Conservation (phyloP, 2,888 invertebrate genomes). For the Serripes groenlandicus region DNA sequence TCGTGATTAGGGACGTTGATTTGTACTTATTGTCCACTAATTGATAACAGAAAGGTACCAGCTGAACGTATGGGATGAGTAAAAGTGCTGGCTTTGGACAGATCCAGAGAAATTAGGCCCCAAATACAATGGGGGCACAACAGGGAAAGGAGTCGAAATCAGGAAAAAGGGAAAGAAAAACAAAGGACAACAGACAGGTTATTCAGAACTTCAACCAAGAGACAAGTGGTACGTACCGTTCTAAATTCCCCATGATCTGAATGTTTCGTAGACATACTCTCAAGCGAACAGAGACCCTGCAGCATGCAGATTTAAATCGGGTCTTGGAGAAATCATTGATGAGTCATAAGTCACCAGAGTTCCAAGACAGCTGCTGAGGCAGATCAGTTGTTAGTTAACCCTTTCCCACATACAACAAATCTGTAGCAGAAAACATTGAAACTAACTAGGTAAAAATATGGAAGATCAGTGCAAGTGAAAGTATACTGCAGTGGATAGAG, state of each 20-base stretch:
- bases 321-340: slow-evolving; percentile 7
- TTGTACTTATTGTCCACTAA: background rate
- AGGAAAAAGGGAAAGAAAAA: slow-evolving; percentile 65
- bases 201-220: slow-evolving; percentile 64
- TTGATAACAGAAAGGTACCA: background rate
- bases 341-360: slow-evolving; percentile 8
- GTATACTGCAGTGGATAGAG: too few species aligned
- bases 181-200: slow-evolving; percentile 66
- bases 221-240: slow-evolving; percentile 54
- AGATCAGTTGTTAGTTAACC: too few species aligned
- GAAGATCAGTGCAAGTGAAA: too few species aligned
- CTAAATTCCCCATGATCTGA: background rate
- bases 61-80: slow-evolving; percentile 12
- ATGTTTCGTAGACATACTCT: background rate
- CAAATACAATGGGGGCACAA: slow-evolving; percentile 73
- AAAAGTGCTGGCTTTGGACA: slow-evolving; percentile 9
- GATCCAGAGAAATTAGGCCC: slow-evolving; percentile 45
- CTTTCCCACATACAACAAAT: too few species aligned
- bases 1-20: background rate
- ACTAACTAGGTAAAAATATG: too few species aligned
- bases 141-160: slow-evolving; percentile 71
- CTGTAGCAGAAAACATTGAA: too few species aligned
- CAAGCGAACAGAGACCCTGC: background rate
- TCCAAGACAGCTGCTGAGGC: background rate
- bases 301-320: too few species aligned